Conservation (phyloP, 2,113 vertebrate genomes). For the Dromiciops gliroides region DNA sequence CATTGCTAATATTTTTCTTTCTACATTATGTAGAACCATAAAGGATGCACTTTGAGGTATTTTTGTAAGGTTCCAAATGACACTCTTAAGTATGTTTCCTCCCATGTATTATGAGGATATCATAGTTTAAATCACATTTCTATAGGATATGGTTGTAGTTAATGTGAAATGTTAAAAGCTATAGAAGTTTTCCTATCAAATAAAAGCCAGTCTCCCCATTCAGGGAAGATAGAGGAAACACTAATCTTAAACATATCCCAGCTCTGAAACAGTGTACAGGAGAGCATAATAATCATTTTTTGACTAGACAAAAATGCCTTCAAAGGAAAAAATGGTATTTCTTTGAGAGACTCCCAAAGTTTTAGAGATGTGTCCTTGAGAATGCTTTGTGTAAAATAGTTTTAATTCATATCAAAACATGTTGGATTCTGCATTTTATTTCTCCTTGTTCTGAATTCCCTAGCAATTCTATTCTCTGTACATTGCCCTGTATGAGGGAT, state of each 20-base stretch:
- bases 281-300: not conserved
- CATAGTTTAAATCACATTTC: constrained; percentile 12
- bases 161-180: constrained; percentile 22
- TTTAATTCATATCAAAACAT: not conserved
- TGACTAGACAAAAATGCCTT: not conserved
- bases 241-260: not conserved
- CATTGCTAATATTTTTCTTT: not conserved
- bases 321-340: not conserved
- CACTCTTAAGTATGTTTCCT: not conserved
- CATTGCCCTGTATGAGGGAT: constrained; percentile 66
- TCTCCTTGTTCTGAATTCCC: not conserved
- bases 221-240: not conserved
- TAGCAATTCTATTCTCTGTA: constrained; percentile 40
- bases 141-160: not conserved
- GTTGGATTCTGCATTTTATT: too few species aligned
- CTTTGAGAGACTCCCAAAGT: not conserved
- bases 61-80: not conserved
- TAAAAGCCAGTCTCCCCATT: not conserved
- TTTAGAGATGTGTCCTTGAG: not conserved
- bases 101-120: not conserved
- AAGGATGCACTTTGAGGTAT: not conserved
- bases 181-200: not conserved
- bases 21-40: not conserved
- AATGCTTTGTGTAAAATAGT: not conserved
- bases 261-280: not conserved